Base-by-base conservation (phyloP, 2,888 invertebrate genomes). In the Helleia helle region DNA sequence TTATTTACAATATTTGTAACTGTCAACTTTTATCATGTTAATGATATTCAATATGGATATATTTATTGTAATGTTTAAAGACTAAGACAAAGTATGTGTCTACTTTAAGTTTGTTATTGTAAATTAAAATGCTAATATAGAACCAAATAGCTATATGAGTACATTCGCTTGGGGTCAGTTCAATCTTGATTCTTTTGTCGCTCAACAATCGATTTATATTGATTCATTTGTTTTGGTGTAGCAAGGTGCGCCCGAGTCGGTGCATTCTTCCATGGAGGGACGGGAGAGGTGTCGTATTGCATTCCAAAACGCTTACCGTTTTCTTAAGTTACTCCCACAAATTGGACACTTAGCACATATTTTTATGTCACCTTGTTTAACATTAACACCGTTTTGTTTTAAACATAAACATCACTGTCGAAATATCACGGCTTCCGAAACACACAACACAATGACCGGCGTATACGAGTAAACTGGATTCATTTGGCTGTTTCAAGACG, bases 241-340 rank as follows among this genome's bases (percentile, higher is more conserved):
- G 68, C 76, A 77, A 81, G 81, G 81, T 84, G 81, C 80, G 80
- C 71, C 62, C 52, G 74, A 64, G 73, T 68, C 65, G 70, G 75
- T 74, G 71, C 68, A 83, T 83, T 81, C 83, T 73, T 74, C 57
- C 62, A 62, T 75, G 22, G 75, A 79, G 79, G 77, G 75, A 73
- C 69, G 76, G 73, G 71, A 71, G 76, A 77, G 74, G 71, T 73
- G 67, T 69, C 62, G 65, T 58, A 59, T 68, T 77, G 72, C 79
- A 77, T 80, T 80, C 76, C 77, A 71, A 67, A 69, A 71, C 68
- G 68, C 76, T 80, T 75, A 83, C 81, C 83, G 64, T 62, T 59
- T 48, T 55, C 54, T 53, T 52, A 54, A 48, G 58, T 65, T 58
- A 47, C 49, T 48, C 44, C 44, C 40, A 44, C 12, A 43, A 48